A percentile compares a stretch with the other conserved stretches of the same genome.
These are phyloP conservation scores for Pyrrhia umbra DNA, from an alignment of 2,888 invertebrate species.

Conservation along the genomic window DNA sequence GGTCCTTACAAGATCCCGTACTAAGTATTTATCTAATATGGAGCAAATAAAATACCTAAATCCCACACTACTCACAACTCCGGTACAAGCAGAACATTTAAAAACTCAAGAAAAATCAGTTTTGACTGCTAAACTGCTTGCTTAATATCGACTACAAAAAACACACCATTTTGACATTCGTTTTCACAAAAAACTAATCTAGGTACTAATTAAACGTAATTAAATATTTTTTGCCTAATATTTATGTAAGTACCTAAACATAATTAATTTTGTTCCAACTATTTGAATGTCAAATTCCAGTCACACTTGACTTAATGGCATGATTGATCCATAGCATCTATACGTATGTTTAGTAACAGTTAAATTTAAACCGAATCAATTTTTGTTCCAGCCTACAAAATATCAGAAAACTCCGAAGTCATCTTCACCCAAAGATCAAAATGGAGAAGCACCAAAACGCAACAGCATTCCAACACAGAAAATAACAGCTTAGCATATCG, in stretches of 20 bases:
- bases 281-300: conserved; percentile 19
- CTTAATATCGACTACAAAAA: too few relatives aligned
- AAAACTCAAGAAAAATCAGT: too few relatives aligned
- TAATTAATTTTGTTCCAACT: not conserved
- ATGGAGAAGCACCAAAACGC: conserved; percentile 65
- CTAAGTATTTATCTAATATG: too few relatives aligned
- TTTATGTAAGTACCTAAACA: not conserved
- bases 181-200: not conserved
- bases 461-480: not conserved
- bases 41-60: too few relatives aligned
- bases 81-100: too few relatives aligned
- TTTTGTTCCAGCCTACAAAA: conserved; percentile 79
- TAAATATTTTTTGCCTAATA: conserved; percentile 8
- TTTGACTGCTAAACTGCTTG: too few relatives aligned
- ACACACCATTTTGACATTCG: too few relatives aligned
- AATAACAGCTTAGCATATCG: not conserved
- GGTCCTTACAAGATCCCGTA: too few relatives aligned
- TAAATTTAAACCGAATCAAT: too few relatives aligned
- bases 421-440: conserved; percentile 72
- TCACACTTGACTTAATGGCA: not conserved
- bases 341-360: too few relatives aligned
- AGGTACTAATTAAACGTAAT: not conserved
- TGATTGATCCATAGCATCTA: too few relatives aligned
- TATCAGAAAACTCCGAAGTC: conserved; percentile 71
- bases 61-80: too few relatives aligned